phyloP scores from a whole-genome alignment of 2,113 vertebrate species.

The Calonectris borealis region DNA sequence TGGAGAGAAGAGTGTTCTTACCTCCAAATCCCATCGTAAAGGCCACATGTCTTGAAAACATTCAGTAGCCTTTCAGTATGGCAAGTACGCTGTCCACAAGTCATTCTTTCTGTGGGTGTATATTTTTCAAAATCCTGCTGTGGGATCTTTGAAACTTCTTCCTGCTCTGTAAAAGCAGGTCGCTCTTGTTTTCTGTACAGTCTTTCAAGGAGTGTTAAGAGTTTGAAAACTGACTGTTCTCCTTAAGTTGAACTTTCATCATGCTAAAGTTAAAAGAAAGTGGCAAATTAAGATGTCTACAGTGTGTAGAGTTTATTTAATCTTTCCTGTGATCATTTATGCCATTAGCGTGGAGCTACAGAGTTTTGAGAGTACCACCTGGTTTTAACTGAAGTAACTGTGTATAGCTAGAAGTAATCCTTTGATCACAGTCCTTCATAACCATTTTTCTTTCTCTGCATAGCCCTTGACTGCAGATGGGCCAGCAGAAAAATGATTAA shows the following conservation, averaged over 20 bases:
- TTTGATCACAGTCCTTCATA: neutral
- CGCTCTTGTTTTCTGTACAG: neutral
- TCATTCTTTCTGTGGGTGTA: neutral
- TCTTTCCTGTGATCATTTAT: neutral
- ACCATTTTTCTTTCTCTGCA: neutral
- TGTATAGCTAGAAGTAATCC: neutral
- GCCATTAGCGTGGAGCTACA: neutral
- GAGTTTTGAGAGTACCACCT: neutral
- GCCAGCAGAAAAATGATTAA: neutral
- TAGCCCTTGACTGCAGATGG: neutral
- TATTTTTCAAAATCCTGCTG: neutral
- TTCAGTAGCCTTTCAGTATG: neutral
- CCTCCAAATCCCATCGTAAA: neutral
- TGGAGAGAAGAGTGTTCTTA: neutral
- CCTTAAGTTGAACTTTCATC: neutral
- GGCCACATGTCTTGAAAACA: accelerated
- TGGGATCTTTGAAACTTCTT: neutral
- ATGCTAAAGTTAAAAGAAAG: neutral
- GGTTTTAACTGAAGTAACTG: neutral
- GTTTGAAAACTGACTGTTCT: neutral
- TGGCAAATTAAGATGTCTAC: neutral
- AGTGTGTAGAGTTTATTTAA: neutral
- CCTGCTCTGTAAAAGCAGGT: neutral
- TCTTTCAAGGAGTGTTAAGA: neutral
- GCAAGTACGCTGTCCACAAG: neutral